Evolutionary conservation across 2,797 vertebrate genomes (phyloP).

Genomic region (Onychomys arenicola): DNA sequence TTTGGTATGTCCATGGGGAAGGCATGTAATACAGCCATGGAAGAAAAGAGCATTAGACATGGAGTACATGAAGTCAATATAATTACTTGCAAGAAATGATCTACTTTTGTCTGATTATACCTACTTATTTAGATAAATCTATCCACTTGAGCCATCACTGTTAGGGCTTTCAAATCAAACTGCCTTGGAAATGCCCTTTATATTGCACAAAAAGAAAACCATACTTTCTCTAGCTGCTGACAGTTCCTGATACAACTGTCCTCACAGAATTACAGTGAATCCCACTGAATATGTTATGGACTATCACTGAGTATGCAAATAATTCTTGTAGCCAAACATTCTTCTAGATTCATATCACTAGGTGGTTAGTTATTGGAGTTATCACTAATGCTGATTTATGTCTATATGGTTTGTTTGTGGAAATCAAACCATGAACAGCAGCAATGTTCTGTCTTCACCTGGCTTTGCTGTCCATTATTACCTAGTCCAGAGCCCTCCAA

Average conservation of each 20-base stretch:
- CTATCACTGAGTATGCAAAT: background rate
- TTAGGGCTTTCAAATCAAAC: background rate
- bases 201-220: constrained; percentile 18
- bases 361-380: constrained; percentile 4
- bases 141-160: background rate
- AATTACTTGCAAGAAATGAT: background rate
- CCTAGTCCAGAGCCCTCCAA: background rate
- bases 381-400: background rate
- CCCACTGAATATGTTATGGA: background rate
- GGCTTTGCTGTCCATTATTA: background rate
- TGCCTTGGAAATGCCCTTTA: background rate
- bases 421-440: background rate
- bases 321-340: background rate
- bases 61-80: background rate
- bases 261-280: background rate
- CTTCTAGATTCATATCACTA: background rate
- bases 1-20: background rate
- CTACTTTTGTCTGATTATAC: background rate
- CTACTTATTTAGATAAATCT: background rate
- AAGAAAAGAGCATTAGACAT: background rate
- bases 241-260: background rate
- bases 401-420: background rate
- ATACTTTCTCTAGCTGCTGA: background rate
- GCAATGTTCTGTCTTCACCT: background rate
- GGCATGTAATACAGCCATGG: background rate